Conservation (phyloP, 2,888 invertebrate genomes). For the Drosophila seclusa region DNA sequence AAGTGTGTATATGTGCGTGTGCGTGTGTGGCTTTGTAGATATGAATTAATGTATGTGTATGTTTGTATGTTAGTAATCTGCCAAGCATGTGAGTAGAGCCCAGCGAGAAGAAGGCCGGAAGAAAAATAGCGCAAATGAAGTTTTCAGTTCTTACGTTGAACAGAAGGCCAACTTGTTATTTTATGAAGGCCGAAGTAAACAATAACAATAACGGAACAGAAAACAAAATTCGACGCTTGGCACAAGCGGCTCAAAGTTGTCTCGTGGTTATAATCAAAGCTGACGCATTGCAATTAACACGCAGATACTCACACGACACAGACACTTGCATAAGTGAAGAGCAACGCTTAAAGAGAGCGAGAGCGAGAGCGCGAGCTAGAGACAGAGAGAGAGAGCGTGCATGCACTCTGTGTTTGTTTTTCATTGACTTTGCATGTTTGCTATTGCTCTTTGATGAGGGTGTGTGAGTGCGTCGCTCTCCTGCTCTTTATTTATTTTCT, state of each 20-base stretch:
- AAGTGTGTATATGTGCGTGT: not conserved
- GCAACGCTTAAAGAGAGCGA: conserved; percentile 7
- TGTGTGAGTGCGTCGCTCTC: conserved; percentile 9
- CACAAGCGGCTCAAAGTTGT: conserved; percentile 12
- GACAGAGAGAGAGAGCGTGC: not conserved
- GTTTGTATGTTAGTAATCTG: conserved; percentile 37
- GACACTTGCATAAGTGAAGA: conserved; percentile 1
- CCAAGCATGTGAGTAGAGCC: not conserved
- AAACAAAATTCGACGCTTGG: not conserved
- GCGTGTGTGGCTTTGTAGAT: not conserved
- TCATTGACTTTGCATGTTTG: conserved; percentile 45
- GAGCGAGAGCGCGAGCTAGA: conserved; percentile 1
- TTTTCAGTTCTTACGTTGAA: not conserved
- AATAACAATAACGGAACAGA: not conserved
- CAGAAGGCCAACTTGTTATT: not conserved
- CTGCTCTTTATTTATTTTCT: conserved; percentile 13
- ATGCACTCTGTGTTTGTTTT: conserved; percentile 32
- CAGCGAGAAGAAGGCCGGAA: not conserved
- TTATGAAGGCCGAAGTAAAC: not conserved
- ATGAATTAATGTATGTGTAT: conserved; percentile 38
- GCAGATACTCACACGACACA: conserved; percentile 24
- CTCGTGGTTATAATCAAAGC: conserved; percentile 59
- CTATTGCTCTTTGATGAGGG: conserved; percentile 24
- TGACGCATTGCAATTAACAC: conserved; percentile 67
- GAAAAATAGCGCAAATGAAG: not conserved